Conservation (phyloP, 2,888 invertebrate species). For the Tortricodes alternella region DNA sequence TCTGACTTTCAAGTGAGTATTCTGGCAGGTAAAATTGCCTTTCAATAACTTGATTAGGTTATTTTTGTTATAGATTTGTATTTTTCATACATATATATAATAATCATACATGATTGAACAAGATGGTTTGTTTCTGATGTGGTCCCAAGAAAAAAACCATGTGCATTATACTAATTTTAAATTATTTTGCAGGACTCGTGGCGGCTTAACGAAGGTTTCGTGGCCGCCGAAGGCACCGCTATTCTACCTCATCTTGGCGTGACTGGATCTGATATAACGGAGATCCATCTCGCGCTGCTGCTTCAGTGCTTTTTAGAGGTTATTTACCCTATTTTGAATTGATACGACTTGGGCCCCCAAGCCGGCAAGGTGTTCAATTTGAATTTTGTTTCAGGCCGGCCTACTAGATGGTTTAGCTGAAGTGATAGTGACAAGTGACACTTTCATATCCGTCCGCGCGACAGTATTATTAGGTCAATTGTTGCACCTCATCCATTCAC, state of each 20-base stretch:
- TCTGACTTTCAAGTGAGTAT: conserved; percentile 86
- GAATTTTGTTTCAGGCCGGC: conserved; percentile 81
- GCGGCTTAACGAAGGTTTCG: conserved; percentile 95
- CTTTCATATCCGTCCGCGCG: conserved; percentile 94
- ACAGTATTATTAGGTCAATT: conserved; percentile 95
- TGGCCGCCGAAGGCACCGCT: conserved; percentile 94
- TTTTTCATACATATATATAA: too few relatives aligned
- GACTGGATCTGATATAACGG: conserved; percentile 93
- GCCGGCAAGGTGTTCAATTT: background rate
- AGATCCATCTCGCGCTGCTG: conserved; percentile 94
- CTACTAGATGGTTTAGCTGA: conserved; percentile 94
- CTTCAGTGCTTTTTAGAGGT: conserved; percentile 94
- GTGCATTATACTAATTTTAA: background rate
- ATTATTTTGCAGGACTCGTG: conserved; percentile 85
- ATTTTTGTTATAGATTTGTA: too few relatives aligned
- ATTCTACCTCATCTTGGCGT: conserved; percentile 93
- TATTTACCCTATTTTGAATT: conserved; percentile 15
- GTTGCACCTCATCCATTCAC: conserved; percentile 91
- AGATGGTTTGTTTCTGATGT: too few relatives aligned
- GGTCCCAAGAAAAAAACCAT: too few relatives aligned
- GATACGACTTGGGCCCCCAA: too few relatives aligned
- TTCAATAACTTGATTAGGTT: background rate
- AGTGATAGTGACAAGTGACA: conserved; percentile 94
- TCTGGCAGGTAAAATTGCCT: too few relatives aligned
- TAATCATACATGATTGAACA: too few relatives aligned